These are phyloP conservation scores for Anhinga anhinga DNA, from an alignment of 2,113 vertebrate species.

Conservation along the genomic window DNA sequence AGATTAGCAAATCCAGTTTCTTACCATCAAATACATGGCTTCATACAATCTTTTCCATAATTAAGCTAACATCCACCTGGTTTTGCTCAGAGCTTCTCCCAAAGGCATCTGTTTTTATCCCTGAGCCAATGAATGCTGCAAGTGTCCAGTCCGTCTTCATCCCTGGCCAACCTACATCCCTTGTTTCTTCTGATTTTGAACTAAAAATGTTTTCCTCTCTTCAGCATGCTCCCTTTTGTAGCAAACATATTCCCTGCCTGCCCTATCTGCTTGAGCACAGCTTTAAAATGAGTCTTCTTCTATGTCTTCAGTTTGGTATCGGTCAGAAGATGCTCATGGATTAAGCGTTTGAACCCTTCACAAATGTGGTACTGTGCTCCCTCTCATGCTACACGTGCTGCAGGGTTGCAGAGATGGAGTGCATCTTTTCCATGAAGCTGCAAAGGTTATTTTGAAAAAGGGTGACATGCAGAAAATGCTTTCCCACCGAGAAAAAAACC, in stretches of 20 bases:
- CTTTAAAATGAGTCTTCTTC: not conserved
- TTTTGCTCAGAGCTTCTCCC: not conserved
- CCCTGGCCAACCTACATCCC: not conserved
- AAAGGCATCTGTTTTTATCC: not conserved
- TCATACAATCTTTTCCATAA: not conserved
- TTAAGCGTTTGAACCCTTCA: not conserved
- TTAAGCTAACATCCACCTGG: not conserved
- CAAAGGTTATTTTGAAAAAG: not conserved
- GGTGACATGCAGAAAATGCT: not conserved
- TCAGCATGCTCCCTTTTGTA: not conserved
- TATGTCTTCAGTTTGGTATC: not conserved
- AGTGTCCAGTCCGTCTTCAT: not conserved
- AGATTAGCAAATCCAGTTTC: not conserved
- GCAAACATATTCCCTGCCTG: not conserved
- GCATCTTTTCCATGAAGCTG: not conserved
- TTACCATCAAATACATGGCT: not conserved
- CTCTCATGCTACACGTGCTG: fast-evolving
- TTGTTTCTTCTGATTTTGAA: not conserved
- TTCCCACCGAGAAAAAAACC: not conserved
- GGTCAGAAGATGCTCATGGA: not conserved
- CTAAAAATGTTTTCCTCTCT: not conserved
- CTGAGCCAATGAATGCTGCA: not conserved
- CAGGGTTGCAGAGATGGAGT: not conserved
- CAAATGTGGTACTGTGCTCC: not conserved
- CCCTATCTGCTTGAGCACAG: not conserved